These are phyloP conservation scores for Belgica antarctica DNA, from an alignment of 2,888 invertebrate species.

Conservation along the genomic window DNA sequence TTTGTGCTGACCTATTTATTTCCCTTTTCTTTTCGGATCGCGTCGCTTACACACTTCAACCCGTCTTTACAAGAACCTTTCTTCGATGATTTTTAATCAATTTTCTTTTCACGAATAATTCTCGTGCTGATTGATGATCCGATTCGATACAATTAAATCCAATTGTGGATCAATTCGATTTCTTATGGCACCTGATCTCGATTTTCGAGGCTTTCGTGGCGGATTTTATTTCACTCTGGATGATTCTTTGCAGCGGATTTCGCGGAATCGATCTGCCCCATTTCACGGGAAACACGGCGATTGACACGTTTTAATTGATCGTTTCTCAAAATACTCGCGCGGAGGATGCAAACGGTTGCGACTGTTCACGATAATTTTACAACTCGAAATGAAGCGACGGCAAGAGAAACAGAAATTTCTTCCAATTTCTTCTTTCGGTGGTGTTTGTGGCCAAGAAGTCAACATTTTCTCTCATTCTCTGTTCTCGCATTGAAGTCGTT, in stretches of 20 bases:
- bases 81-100: background rate
- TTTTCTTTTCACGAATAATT: conserved; percentile 4
- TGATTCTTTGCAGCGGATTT: background rate
- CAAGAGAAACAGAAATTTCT: background rate
- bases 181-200: conserved; percentile 9
- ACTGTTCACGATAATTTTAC: conserved; percentile 18
- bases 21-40: conserved; percentile 9
- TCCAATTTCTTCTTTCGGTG: background rate
- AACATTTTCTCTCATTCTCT: conserved; percentile 8
- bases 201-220: too few relatives aligned
- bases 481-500: background rate
- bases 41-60: background rate
- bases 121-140: background rate
- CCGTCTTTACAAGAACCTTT: background rate
- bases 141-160: background rate
- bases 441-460: background rate
- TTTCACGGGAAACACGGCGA: background rate
- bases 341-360: background rate
- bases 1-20: conserved; percentile 29
- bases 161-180: too few relatives aligned
- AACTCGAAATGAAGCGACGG: background rate
- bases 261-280: background rate
- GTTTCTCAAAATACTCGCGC: background rate
- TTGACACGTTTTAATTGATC: conserved; percentile 1
- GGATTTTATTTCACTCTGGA: too few relatives aligned